Evolutionary conservation across 92 coral and sea anemone species (phyloP), one percentile per base, ranked within the genome.

Genomic region (Metridium senile): DNA sequence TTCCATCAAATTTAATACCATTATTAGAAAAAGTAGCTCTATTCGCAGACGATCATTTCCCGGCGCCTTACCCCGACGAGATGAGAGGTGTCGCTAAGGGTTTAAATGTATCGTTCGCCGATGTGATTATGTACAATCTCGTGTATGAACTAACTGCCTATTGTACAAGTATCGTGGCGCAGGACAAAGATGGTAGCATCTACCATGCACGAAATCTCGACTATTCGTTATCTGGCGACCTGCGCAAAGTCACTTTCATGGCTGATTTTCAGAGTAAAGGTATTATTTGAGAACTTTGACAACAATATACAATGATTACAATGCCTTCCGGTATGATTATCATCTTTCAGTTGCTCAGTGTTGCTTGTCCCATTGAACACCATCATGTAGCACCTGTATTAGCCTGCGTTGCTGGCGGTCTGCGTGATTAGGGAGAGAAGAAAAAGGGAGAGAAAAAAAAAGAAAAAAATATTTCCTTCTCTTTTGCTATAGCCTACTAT

Each of bases 101-200:
- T 19, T 71, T 80, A n/a, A 85, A 88, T 71, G 9, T 88, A 8
- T 91, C 80, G 28, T 34, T 88, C 17, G 62, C 89, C 20, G 93
- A 93, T 64, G 84, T 82, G 47, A 70, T 93, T 35, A 13, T 93
- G 77, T 20, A 70, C 25, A 93, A 93, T 68, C 16, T 93, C 21
- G n/a, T 74, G 9, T 93, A 93, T 74, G 98, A 93, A 64, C 32
- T 93, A 49, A 75, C 93, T 17, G 97, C 98, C 1, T 85, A 68
- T 70, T 93, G 98, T 70, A 93, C 98, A 7, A 93, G 98, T 57
- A 91, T 93, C 30, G 97, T 93, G 13, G 97, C 93, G 7, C 89
- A 93, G 57, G 93, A 90, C 29, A 68, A 68, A 16, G 26, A 82
- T 0, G 98, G 97, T 11, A 85, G 83, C 57, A 59, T 93, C 20